Percentiles rank a stretch among this genome's conserved stretches.
These are phyloP conservation scores for Muscicapa comitata DNA, from an alignment of 2,797 vertebrate genomes.

Conservation along the genomic window DNA sequence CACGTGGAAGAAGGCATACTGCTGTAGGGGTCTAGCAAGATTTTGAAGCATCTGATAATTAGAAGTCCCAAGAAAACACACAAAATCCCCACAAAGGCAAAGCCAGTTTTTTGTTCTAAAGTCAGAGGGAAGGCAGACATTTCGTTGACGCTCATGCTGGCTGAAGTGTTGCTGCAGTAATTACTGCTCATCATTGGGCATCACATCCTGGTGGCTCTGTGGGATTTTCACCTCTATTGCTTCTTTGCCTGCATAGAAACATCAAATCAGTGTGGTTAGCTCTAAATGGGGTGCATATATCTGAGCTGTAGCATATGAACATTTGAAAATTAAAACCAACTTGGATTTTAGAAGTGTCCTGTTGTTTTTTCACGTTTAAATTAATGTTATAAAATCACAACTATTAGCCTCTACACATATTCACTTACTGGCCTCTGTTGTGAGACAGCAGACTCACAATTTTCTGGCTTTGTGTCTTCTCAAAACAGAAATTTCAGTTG, in stretches of 20 bases:
- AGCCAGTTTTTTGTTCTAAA: slow-evolving; percentile 95
- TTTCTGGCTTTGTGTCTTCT: neutral
- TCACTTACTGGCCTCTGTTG: neutral
- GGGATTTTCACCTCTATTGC: slow-evolving; percentile 36
- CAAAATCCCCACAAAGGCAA: slow-evolving; percentile 94
- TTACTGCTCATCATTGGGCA: slow-evolving; percentile 84
- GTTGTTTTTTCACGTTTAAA: neutral
- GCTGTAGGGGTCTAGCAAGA: slow-evolving; percentile 94
- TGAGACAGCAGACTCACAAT: neutral
- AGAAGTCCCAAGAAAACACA: slow-evolving; percentile 93
- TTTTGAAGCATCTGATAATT: slow-evolving; percentile 94
- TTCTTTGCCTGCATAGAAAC: slow-evolving; percentile 67
- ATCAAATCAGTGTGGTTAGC: slow-evolving; percentile 26
- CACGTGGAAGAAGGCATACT: slow-evolving; percentile 98
- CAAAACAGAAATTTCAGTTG: neutral
- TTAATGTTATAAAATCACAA: neutral
- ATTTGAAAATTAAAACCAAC: neutral
- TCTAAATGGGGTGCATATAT: neutral
- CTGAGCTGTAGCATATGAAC: neutral
- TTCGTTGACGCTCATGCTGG: slow-evolving; percentile 87
- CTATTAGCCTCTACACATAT: neutral
- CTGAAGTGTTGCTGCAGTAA: slow-evolving; percentile 89
- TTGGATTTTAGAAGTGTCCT: neutral
- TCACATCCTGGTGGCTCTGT: slow-evolving; percentile 63
- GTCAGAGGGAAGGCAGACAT: slow-evolving; percentile 88